These are phyloP conservation scores for Nomada fucata DNA, from an alignment of 2,888 invertebrate genomes.

Conservation along the genomic window DNA sequence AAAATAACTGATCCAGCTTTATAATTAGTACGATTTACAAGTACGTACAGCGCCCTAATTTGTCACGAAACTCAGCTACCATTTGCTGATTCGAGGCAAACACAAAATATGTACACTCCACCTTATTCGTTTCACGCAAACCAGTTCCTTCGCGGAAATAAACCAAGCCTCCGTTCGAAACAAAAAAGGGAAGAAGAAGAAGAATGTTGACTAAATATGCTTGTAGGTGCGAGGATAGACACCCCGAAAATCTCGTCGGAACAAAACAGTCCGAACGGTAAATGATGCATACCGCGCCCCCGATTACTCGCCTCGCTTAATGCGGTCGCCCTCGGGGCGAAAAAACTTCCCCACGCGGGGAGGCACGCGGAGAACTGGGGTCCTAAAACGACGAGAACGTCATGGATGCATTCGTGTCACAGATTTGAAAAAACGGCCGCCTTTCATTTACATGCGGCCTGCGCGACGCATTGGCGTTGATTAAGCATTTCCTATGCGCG, in stretches of 20 bases:
- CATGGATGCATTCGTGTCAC: slow-evolving; percentile 1
- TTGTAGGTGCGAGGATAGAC: slow-evolving; percentile 13
- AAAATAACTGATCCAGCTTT: too few species aligned
- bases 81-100: too few species aligned
- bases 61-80: too few species aligned
- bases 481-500: slow-evolving; percentile 33
- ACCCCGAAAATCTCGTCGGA: slow-evolving; percentile 58
- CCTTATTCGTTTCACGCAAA: too few species aligned
- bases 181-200: too few species aligned
- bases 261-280: slow-evolving; percentile 57
- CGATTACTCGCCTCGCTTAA: slow-evolving; percentile 42
- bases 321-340: slow-evolving; percentile 23
- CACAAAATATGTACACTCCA: too few species aligned
- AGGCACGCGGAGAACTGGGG: slow-evolving; percentile 4
- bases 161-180: too few species aligned
- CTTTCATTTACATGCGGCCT: slow-evolving; percentile 34
- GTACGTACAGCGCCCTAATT: too few species aligned
- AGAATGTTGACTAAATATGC: neutral
- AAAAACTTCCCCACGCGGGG: slow-evolving; percentile 21
- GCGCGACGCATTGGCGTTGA: slow-evolving; percentile 37
- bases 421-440: neutral
- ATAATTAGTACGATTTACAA: too few species aligned
- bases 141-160: too few species aligned
- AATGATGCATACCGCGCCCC: slow-evolving; percentile 50
- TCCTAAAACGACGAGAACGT: slow-evolving; percentile 29